These are phyloP conservation scores for Scomberomorus guttatus DNA, from an alignment of 2,797 vertebrate species.

Conservation along the genomic window DNA sequence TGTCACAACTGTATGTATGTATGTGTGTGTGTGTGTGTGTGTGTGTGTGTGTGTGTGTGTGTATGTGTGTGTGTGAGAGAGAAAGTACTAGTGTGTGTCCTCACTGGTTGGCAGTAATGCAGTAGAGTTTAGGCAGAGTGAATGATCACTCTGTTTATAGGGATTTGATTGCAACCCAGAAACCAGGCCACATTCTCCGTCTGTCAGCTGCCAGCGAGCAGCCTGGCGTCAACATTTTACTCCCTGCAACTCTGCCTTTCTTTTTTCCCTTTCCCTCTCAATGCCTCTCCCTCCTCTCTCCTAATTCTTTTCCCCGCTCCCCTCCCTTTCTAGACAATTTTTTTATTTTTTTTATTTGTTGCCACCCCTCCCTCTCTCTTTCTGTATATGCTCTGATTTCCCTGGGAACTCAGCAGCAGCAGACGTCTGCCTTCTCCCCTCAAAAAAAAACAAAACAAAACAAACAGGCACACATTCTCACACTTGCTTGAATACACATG, in stretches of 20 bases:
- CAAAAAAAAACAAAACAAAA: constrained; percentile 10
- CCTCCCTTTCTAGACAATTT: constrained; percentile 49
- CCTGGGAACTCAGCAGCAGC: constrained; percentile 72
- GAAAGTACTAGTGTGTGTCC: constrained; percentile 35
- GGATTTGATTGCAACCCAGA: constrained; percentile 82
- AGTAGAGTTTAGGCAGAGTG: constrained; percentile 75
- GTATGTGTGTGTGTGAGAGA: constrained; percentile 28
- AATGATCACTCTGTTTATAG: constrained; percentile 83
- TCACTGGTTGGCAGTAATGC: constrained; percentile 61
- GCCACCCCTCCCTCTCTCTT: constrained; percentile 20
- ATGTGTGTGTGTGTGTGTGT: constrained; percentile 23
- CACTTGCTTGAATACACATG: constrained; percentile 5
- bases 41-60: constrained; percentile 20
- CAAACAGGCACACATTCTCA: constrained; percentile 14
- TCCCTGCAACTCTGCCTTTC: constrained; percentile 68
- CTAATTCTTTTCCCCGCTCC: constrained; percentile 60
- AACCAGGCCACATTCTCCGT: constrained; percentile 74
- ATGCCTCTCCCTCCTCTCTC: constrained; percentile 43
- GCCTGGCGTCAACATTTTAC: constrained; percentile 75
- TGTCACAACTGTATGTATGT: constrained; percentile 35
- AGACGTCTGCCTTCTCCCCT: constrained; percentile 49
- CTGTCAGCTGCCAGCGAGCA: constrained; percentile 76
- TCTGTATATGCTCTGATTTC: constrained; percentile 77
- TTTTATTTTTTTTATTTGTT: constrained; percentile 64
- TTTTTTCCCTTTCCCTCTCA: constrained; percentile 47